Evolutionary conservation across 2,888 invertebrate species (phyloP).

Genomic region (Melipona beecheii): DNA sequence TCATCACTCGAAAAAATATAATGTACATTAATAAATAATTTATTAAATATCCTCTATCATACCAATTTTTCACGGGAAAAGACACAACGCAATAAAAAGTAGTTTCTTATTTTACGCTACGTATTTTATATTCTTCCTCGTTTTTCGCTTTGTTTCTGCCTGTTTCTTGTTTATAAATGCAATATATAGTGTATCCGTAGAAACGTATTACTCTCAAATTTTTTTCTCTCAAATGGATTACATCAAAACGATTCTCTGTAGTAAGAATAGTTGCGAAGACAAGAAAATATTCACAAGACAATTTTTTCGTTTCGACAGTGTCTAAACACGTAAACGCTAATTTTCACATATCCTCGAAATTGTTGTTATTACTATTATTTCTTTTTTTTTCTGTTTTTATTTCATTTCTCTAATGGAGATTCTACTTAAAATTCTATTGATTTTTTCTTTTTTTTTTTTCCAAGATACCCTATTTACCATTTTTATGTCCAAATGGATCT

Average conservation of each 20-base stretch:
- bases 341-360: neutral
- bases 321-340: slow-evolving; percentile 9
- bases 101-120: slow-evolving; percentile 11
- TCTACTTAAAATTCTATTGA: slow-evolving; percentile 55
- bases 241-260: slow-evolving; percentile 41
- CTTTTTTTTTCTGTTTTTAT: neutral
- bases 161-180: slow-evolving; percentile 64
- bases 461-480: slow-evolving; percentile 36
- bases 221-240: slow-evolving; percentile 5
- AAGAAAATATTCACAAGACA: slow-evolving; percentile 55
- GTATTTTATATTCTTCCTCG: slow-evolving; percentile 10
- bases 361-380: neutral
- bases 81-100: neutral
- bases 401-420: slow-evolving; percentile 35
- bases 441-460: slow-evolving; percentile 2
- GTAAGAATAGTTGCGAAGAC: slow-evolving; percentile 43
- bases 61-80: slow-evolving; percentile 19
- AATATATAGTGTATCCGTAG: slow-evolving; percentile 66
- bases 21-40: slow-evolving; percentile 35
- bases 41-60: neutral
- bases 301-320: slow-evolving; percentile 18
- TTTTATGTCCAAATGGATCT: slow-evolving; percentile 31
- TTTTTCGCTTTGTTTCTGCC: neutral
- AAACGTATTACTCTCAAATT: slow-evolving; percentile 42
- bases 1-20: slow-evolving; percentile 13